Conservation (phyloP, 1,140 invertebrate genomes). For the Drosophila seguyi region DNA sequence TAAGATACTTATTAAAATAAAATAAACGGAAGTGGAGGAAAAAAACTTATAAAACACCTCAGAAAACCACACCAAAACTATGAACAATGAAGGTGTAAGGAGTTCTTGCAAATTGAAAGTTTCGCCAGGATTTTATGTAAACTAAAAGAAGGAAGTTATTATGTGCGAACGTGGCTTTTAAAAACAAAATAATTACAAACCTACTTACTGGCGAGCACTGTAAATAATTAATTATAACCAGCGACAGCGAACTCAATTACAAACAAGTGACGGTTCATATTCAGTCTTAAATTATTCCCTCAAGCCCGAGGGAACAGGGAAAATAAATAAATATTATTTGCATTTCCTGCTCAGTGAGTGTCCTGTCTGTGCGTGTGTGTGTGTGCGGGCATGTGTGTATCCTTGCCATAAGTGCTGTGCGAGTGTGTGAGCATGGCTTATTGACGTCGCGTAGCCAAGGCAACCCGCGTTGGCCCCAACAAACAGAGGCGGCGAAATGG, state of each 20-base stretch:
- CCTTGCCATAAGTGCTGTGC: constrained; percentile 21
- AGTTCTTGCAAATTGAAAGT: background rate
- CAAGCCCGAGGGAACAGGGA: constrained; percentile 48
- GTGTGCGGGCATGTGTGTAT: constrained; percentile 27
- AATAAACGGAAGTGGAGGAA: background rate
- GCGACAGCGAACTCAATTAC: constrained; percentile 36
- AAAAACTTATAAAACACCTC: constrained; percentile 1
- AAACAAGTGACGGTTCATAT: constrained; percentile 33
- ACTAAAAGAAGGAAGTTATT: background rate
- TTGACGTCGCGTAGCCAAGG: constrained; percentile 59
- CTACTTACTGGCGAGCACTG: constrained; percentile 6
- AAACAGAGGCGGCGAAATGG: constrained; percentile 47
- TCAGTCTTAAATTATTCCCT: constrained; percentile 39
- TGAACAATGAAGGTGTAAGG: background rate
- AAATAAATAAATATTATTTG: constrained; percentile 80
- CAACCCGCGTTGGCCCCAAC: constrained; percentile 54
- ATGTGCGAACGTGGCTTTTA: background rate
- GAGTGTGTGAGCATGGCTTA: constrained; percentile 48
- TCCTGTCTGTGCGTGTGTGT: constrained; percentile 20
- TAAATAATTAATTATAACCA: constrained; percentile 27
- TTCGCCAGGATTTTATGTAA: background rate
- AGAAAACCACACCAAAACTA: background rate
- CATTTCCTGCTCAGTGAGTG: constrained; percentile 51
- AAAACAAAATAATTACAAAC: background rate
- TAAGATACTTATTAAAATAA: background rate